A percentile compares a stretch with the other conserved stretches of the same genome.
Conservation (phyloP, 2,888 invertebrate species). For the Biston stratarius region DNA sequence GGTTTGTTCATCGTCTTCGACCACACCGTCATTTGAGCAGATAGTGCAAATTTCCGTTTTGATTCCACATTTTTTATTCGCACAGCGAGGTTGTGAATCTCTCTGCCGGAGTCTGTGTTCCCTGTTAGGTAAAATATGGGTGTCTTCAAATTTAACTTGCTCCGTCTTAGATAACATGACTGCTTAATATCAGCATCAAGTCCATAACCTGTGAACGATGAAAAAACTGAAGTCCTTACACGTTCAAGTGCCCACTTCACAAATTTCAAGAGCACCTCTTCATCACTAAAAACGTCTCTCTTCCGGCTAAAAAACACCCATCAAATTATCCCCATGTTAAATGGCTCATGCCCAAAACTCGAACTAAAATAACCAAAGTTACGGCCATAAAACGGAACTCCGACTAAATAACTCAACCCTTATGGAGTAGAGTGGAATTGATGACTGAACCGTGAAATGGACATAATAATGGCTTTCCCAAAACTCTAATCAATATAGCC, state of each 20-base stretch:
- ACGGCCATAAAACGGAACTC: constrained; percentile 45
- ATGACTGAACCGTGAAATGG: constrained; percentile 48
- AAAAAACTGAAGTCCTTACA: neutral
- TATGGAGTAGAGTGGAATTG: constrained; percentile 44
- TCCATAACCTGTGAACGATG: too few relatives aligned
- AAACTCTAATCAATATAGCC: constrained; percentile 47
- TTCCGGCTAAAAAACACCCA: constrained; percentile 37
- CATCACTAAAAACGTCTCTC: constrained; percentile 21
- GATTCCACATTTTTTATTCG: too few relatives aligned
- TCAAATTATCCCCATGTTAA: constrained; percentile 47
- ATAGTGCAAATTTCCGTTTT: too few relatives aligned
- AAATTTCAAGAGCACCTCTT: constrained; percentile 15
- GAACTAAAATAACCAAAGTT: constrained; percentile 45
- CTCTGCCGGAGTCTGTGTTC: too few relatives aligned
- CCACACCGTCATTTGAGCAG: too few relatives aligned
- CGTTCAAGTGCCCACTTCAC: neutral
- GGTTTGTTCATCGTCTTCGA: too few relatives aligned
- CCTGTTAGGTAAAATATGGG: too few relatives aligned
- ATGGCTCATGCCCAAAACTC: constrained; percentile 43
- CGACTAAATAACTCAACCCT: constrained; percentile 45
- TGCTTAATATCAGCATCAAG: too few relatives aligned
- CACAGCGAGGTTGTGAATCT: too few relatives aligned
- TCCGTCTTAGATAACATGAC: too few relatives aligned
- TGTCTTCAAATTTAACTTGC: too few relatives aligned
- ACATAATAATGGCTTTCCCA: constrained; percentile 48